Evolutionary conservation across 2,113 vertebrate species (phyloP).

Genomic region (Ptilonorhynchus violaceus): DNA sequence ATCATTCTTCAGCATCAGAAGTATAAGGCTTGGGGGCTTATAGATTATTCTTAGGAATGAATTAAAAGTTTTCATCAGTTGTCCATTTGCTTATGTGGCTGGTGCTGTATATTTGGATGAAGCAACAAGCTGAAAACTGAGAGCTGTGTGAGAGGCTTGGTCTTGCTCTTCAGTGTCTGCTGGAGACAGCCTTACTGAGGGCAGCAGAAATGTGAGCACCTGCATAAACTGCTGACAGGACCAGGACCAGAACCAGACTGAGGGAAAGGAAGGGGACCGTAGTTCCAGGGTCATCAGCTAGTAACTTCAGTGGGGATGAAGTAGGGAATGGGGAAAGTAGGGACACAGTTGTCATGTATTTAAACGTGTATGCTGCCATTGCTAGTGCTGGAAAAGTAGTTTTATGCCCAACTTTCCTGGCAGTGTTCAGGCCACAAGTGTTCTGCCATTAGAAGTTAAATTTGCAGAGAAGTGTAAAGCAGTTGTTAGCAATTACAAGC

Average conservation of each 20-base stretch:
- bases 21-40: neutral
- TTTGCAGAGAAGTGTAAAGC: neutral
- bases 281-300: neutral
- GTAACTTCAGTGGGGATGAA: neutral
- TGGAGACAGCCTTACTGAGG: neutral
- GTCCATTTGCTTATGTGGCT: neutral
- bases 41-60: neutral
- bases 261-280: neutral
- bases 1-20: neutral
- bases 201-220: neutral
- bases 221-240: neutral
- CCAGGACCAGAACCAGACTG: neutral
- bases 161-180: neutral
- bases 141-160: rapidly evolving
- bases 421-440: neutral
- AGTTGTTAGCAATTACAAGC: neutral
- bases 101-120: neutral
- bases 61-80: neutral
- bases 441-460: neutral
- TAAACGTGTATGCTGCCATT: neutral
- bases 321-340: neutral
- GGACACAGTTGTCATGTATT: rapidly evolving
- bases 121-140: neutral
- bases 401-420: neutral
- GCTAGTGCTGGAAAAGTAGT: neutral